phyloP scores from a whole-genome alignment of 2,797 vertebrate genomes.

The Phoebastria nigripes region DNA sequence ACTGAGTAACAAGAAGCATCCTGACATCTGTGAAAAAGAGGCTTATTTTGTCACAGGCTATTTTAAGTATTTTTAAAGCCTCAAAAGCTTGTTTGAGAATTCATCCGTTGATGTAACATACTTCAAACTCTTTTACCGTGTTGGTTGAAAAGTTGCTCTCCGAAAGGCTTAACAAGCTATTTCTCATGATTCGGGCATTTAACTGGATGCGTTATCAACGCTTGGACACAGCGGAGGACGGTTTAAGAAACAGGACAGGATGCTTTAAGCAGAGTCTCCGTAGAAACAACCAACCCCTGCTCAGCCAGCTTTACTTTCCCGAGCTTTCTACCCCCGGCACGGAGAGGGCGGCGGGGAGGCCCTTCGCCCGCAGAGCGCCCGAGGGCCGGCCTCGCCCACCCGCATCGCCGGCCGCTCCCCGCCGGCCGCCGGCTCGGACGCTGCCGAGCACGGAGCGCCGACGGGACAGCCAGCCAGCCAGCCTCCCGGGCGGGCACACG shows the following conservation, averaged over 20 bases:
- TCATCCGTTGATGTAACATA: rapidly evolving
- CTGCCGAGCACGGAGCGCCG: background rate
- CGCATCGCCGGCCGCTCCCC: too few species aligned
- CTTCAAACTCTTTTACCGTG: background rate
- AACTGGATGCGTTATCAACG: rapidly evolving
- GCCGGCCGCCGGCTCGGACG: too few species aligned
- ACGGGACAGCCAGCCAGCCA: background rate
- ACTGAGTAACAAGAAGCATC: rapidly evolving
- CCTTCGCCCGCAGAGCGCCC: background rate
- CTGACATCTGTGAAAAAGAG: background rate
- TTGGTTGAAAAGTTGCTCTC: rapidly evolving
- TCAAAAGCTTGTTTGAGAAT: background rate
- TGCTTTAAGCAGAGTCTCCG: rapidly evolving
- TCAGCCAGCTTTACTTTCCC: background rate
- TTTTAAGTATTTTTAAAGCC: background rate
- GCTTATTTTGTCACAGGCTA: background rate
- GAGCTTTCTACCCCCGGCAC: rapidly evolving
- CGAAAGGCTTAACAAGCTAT: background rate
- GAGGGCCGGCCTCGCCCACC: background rate
- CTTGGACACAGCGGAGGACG: rapidly evolving
- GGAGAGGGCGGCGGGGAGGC: too few species aligned
- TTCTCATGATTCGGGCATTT: rapidly evolving
- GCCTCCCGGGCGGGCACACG: too few species aligned
- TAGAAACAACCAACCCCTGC: rapidly evolving
- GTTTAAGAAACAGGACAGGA: rapidly evolving